phyloP scores from a whole-genome alignment of 2,888 invertebrate genomes.

The Petrolisthes manimaculis region DNA sequence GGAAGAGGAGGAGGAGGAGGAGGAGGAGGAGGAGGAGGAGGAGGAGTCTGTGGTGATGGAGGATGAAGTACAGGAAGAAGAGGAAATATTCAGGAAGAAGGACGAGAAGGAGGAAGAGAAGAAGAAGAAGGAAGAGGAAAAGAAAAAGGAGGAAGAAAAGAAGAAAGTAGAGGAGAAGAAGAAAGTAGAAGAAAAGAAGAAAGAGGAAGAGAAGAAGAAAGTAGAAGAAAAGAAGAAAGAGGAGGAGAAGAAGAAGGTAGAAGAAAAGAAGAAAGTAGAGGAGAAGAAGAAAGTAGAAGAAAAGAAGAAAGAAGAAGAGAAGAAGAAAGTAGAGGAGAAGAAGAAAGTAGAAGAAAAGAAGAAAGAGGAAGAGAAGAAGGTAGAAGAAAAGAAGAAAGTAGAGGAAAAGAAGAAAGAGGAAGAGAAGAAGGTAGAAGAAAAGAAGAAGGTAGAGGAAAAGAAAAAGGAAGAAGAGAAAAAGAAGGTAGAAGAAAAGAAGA shows the following conservation, averaged over 20 bases:
- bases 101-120: constrained; percentile 20
- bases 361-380: constrained; percentile 22
- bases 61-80: constrained; percentile 49
- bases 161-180: constrained; percentile 1
- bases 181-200: constrained; percentile 23
- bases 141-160: constrained; percentile 23
- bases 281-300: constrained; percentile 33
- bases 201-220: background rate
- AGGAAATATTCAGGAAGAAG: constrained; percentile 49
- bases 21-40: constrained; percentile 57
- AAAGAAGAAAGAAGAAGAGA: constrained; percentile 33
- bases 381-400: background rate
- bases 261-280: constrained; percentile 20
- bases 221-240: constrained; percentile 13
- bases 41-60: constrained; percentile 62
- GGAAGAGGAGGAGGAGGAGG: constrained; percentile 75
- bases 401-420: constrained; percentile 17
- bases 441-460: constrained; percentile 14
- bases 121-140: constrained; percentile 13
- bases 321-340: constrained; percentile 16
- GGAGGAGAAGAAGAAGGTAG: constrained; percentile 14
- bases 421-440: constrained; percentile 19
- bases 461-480: constrained; percentile 9
- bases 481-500: constrained; percentile 43
- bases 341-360: background rate